Evolutionary conservation across 2,113 vertebrate genomes (phyloP).

Genomic region (Trematomus loennbergii): DNA sequence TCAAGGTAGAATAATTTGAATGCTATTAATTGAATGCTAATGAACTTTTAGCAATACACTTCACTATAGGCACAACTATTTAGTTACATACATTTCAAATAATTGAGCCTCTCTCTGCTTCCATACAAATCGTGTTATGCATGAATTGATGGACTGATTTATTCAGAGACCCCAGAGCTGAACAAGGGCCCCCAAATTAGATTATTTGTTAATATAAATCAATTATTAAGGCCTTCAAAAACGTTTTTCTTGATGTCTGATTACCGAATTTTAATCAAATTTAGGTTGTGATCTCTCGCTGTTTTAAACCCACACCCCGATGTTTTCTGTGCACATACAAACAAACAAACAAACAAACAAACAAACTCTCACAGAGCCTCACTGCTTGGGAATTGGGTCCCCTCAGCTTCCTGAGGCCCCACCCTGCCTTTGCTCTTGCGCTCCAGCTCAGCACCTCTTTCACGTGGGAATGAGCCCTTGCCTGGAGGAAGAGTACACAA

Average conservation of each 20-base stretch:
- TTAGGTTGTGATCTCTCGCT: not conserved
- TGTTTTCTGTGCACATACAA: constrained; percentile 39
- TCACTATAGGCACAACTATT: too few relatives aligned
- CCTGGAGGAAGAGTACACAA: constrained; percentile 96
- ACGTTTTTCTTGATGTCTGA: not conserved
- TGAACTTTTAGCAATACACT: too few relatives aligned
- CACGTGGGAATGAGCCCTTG: constrained; percentile 98
- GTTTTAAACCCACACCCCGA: not conserved
- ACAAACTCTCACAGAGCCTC: constrained; percentile 57
- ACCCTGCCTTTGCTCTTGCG: constrained; percentile 88
- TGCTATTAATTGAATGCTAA: too few relatives aligned
- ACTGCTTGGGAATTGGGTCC: constrained; percentile 89
- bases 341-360: constrained; percentile 47
- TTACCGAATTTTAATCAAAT: not conserved
- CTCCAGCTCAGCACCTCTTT: constrained; percentile 92
- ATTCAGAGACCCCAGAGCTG: too few relatives aligned
- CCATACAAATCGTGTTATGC: too few relatives aligned
- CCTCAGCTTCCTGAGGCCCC: constrained; percentile 81
- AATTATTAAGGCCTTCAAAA: not conserved
- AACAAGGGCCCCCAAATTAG: not conserved
- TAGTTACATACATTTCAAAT: too few relatives aligned
- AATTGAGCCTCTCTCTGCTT: too few relatives aligned
- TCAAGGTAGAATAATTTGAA: not conserved
- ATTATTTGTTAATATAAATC: too few relatives aligned
- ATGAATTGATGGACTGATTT: too few relatives aligned